Evolutionary conservation across 1,140 invertebrate genomes (phyloP).

Genomic region (Ladona fulva): DNA sequence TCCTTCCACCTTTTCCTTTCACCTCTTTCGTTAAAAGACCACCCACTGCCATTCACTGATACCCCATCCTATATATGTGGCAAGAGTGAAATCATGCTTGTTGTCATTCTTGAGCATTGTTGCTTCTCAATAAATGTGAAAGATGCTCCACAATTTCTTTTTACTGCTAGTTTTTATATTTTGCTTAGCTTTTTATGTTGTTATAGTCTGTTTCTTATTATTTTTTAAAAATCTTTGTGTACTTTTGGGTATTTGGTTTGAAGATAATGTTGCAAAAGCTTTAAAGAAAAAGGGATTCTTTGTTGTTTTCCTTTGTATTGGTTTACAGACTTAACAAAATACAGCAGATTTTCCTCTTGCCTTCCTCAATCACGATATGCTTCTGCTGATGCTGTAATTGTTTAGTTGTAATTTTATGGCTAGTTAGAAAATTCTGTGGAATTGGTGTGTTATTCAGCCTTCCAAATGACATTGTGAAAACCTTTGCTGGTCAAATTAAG

Average conservation of each 20-base stretch:
- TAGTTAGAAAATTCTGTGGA: too few species aligned
- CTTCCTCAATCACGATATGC: background rate
- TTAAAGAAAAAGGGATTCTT: too few species aligned
- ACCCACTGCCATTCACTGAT: background rate
- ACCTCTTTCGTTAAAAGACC: background rate
- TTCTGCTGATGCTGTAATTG: background rate
- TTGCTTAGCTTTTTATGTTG: background rate
- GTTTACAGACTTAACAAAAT: too few species aligned
- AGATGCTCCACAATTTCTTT: too few species aligned
- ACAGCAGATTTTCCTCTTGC: constrained; percentile 2
- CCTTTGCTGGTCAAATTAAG: too few species aligned
- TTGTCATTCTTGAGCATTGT: background rate
- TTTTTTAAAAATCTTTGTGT: background rate
- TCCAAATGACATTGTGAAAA: too few species aligned
- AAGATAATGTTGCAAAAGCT: too few species aligned
- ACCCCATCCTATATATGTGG: background rate
- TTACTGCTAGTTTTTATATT: too few species aligned
- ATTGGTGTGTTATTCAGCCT: too few species aligned
- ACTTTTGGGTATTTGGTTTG: too few species aligned
- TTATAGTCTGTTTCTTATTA: background rate
- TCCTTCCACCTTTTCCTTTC: background rate
- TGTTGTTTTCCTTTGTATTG: too few species aligned
- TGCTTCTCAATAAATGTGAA: background rate
- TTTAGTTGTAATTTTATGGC: background rate
- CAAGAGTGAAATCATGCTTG: background rate